These are phyloP conservation scores for Engystomops pustulosus DNA, from an alignment of 2,113 vertebrate species.

Conservation along the genomic window DNA sequence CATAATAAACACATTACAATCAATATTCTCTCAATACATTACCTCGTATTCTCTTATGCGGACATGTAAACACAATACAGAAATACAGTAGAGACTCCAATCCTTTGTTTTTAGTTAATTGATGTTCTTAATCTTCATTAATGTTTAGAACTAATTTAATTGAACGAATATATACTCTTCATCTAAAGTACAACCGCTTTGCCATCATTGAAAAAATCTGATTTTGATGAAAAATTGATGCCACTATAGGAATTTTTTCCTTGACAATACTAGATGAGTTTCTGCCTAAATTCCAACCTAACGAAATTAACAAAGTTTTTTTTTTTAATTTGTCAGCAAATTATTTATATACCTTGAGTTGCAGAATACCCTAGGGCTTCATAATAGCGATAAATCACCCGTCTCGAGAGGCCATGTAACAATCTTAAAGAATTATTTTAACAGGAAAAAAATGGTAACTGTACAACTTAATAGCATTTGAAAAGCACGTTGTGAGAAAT, in stretches of 20 bases:
- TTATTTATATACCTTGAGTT: conserved; percentile 16
- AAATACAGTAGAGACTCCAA: too few relatives aligned
- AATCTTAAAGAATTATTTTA: conserved; percentile 17
- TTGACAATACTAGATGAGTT: background rate
- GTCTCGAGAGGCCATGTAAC: background rate
- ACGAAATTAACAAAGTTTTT: conserved; percentile 18
- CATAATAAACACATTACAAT: too few relatives aligned
- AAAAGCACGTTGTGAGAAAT: background rate
- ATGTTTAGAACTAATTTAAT: background rate
- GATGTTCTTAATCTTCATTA: background rate
- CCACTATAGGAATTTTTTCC: background rate
- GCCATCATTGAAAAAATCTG: background rate
- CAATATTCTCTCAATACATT: background rate
- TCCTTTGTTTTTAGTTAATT: background rate
- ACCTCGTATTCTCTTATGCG: background rate
- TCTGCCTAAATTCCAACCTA: background rate
- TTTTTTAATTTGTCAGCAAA: conserved; percentile 22
- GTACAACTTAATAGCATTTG: conserved; percentile 38
- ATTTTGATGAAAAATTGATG: background rate
- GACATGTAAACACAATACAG: background rate
- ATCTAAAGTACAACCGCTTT: background rate
- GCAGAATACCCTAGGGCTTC: conserved; percentile 14
- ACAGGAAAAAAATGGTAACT: conserved; percentile 24
- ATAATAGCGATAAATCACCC: conserved; percentile 9
- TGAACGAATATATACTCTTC: background rate